phyloP scores from a whole-genome alignment of 2,113 vertebrate genomes.

The Machaerirhynchus nigripectus region DNA sequence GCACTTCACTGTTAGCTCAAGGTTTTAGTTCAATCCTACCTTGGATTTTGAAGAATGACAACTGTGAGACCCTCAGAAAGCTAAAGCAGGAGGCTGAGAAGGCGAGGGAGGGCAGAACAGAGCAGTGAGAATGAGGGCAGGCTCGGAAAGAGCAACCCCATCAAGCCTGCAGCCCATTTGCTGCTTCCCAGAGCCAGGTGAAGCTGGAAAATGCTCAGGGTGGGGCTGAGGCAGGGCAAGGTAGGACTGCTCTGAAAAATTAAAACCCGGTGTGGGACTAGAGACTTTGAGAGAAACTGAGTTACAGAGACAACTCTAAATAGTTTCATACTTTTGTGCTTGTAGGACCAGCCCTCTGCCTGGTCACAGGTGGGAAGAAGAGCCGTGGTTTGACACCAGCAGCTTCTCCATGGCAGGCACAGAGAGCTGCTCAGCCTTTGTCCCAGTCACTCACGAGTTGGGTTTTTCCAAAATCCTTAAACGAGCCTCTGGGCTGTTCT shows the following conservation, averaged over 20 bases:
- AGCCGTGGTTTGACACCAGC: neutral
- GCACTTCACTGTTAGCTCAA: slow-evolving; percentile 18
- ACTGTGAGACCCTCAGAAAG: neutral
- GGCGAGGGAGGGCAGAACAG: neutral
- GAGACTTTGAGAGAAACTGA: neutral
- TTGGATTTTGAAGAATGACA: neutral
- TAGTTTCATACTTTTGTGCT: neutral
- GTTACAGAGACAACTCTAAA: neutral
- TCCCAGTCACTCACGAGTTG: neutral
- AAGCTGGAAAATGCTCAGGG: neutral
- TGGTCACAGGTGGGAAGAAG: neutral
- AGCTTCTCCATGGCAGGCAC: neutral
- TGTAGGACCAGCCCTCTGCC: neutral
- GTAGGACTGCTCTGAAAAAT: neutral
- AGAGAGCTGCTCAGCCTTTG: neutral
- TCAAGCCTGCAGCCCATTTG: neutral
- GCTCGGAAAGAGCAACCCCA: neutral
- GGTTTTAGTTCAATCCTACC: slow-evolving; percentile 1
- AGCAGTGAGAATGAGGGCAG: neutral
- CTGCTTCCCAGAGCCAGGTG: neutral
- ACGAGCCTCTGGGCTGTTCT: neutral
- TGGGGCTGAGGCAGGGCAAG: neutral
- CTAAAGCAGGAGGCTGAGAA: neutral
- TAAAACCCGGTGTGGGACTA: neutral
- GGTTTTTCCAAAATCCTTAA: neutral